These are phyloP conservation scores for Drosophila borborema DNA, from an alignment of 2,888 invertebrate species.

Conservation along the genomic window DNA sequence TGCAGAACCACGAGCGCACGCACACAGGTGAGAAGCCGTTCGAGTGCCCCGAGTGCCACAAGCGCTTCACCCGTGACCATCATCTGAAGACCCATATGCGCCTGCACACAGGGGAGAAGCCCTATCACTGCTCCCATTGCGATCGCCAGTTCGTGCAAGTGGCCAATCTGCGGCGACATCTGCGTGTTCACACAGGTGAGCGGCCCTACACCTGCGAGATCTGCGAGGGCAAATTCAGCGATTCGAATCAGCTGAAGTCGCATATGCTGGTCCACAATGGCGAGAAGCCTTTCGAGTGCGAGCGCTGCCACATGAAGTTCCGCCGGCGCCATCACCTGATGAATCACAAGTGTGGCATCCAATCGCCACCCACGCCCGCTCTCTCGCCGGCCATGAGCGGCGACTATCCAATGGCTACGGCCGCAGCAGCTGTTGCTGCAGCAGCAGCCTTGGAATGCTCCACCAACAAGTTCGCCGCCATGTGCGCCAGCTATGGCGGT, in stretches of 20 bases:
- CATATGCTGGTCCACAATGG: constrained; percentile 95
- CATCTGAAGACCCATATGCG: constrained; percentile 97
- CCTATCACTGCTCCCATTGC: constrained; percentile 96
- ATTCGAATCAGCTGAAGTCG: constrained; percentile 96
- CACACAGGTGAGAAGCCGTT: constrained; percentile 98
- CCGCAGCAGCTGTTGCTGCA: constrained; percentile 51
- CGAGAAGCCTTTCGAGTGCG: constrained; percentile 94
- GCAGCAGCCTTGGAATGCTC: constrained; percentile 67
- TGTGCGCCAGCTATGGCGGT: constrained; percentile 83
- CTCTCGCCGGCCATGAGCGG: constrained; percentile 82
- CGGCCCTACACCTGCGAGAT: constrained; percentile 94
- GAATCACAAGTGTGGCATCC: constrained; percentile 92
- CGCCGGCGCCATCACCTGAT: constrained; percentile 94
- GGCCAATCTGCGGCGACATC: constrained; percentile 94
- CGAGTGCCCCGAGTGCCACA: constrained; percentile 95
- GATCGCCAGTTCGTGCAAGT: constrained; percentile 97
- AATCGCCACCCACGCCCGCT: constrained; percentile 83
- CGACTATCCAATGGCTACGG: constrained; percentile 71
- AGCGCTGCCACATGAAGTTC: constrained; percentile 92
- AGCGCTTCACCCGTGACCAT: constrained; percentile 96
- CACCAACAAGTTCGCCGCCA: constrained; percentile 82
- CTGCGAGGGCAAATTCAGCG: constrained; percentile 94
- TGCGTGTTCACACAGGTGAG: constrained; percentile 96
- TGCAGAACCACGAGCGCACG: constrained; percentile 97
- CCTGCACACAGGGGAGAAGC: constrained; percentile 96